Conservation (phyloP, 1,140 invertebrate genomes). For the Meloidogyne hapla region DNA sequence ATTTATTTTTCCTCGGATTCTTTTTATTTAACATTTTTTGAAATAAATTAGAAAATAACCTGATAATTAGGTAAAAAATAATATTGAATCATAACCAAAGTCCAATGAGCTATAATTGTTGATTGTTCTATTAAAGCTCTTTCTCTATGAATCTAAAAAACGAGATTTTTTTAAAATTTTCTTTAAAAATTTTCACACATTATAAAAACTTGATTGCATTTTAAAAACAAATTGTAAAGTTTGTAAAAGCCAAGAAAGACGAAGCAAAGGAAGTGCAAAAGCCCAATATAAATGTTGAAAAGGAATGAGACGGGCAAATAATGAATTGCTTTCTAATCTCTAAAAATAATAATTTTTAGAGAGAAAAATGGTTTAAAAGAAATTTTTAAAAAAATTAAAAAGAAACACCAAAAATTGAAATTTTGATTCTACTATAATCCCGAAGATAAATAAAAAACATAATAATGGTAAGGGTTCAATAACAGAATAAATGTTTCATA, state of each 20-base stretch:
- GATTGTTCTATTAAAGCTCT: conserved; percentile 50
- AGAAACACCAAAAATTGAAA: too few relatives aligned
- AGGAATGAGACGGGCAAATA: conserved; percentile 52
- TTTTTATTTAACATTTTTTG: not conserved
- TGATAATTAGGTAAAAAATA: conserved; percentile 56
- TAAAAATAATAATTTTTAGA: conserved; percentile 26
- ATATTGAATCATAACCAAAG: conserved; percentile 52
- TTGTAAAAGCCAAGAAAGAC: conserved; percentile 61
- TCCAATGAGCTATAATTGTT: conserved; percentile 53
- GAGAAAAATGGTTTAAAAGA: too few relatives aligned
- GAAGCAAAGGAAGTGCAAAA: conserved; percentile 54
- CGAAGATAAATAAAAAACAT: too few relatives aligned
- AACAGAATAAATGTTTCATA: too few relatives aligned
- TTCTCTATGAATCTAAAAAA: conserved; percentile 42
- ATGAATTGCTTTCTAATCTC: conserved; percentile 41
- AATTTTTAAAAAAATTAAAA: too few relatives aligned
- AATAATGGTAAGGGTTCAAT: too few relatives aligned
- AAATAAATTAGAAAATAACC: conserved; percentile 26
- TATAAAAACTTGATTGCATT: conserved; percentile 57
- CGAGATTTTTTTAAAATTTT: conserved; percentile 2
- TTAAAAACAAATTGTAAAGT: conserved; percentile 54
- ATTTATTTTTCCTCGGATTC: conserved; percentile 3
- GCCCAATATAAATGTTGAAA: conserved; percentile 64
- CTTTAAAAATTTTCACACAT: conserved; percentile 28
- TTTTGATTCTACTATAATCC: not conserved